Evolutionary conservation across 2,113 vertebrate genomes (phyloP).

Genomic region (Sturnira hondurensis): DNA sequence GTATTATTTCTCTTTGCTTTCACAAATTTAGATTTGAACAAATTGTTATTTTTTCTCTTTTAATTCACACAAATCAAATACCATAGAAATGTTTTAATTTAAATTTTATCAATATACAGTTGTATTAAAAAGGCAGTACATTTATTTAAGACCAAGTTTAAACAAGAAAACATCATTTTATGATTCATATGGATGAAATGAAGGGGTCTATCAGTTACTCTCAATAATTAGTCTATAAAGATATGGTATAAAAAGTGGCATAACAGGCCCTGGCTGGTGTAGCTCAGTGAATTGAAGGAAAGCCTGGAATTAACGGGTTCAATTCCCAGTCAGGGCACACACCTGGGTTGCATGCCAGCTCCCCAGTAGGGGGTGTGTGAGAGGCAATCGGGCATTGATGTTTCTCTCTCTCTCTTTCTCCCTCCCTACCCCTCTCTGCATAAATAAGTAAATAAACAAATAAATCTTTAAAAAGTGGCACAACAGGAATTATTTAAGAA

Average conservation of each 20-base stretch:
- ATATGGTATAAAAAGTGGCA: not conserved
- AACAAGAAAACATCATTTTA: not conserved
- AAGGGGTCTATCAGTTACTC: not conserved
- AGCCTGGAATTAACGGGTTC: too few species aligned
- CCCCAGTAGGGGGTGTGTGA: too few species aligned
- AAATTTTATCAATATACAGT: not conserved
- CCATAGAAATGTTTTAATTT: not conserved
- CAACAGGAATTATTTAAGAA: not conserved
- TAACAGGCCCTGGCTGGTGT: too few species aligned
- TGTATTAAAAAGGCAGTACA: not conserved
- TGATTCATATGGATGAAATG: not conserved
- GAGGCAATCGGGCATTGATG: too few species aligned
- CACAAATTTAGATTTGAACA: not conserved
- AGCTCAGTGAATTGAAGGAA: too few species aligned
- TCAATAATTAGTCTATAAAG: not conserved
- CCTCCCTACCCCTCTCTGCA: too few species aligned
- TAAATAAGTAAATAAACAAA: too few species aligned
- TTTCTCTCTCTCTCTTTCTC: too few species aligned
- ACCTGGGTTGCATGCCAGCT: too few species aligned
- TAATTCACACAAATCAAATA: not conserved
- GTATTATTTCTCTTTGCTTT: not conserved
- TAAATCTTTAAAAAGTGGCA: not conserved
- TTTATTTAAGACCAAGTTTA: not conserved
- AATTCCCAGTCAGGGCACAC: too few species aligned
- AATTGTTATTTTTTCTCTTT: not conserved